Evolutionary conservation across 53 echinoderm and acorn worm species (phyloP).

Genomic region (Stichopus horrens): DNA sequence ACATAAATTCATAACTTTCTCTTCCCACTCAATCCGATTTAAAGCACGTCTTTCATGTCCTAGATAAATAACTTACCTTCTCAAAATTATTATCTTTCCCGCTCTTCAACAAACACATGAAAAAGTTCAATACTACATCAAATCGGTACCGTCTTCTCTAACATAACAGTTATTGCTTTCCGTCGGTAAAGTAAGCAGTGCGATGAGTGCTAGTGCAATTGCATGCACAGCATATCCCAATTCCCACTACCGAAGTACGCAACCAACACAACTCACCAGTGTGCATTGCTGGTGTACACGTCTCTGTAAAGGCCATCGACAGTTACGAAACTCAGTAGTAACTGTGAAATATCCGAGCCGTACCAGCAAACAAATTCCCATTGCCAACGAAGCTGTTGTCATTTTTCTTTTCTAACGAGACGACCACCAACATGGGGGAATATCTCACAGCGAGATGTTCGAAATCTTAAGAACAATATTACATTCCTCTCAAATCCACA

Average conservation of each 20-base stretch:
- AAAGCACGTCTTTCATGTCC: neutral
- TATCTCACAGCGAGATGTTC: neutral
- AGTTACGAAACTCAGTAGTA: neutral
- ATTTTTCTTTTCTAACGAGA: neutral
- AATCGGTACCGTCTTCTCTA: too few relatives aligned
- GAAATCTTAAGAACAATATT: neutral
- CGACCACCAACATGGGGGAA: neutral
- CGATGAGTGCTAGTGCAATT: too few relatives aligned
- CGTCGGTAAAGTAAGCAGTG: too few relatives aligned
- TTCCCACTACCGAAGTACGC: neutral
- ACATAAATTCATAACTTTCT: neutral
- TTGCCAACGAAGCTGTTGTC: too few relatives aligned
- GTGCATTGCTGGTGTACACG: neutral
- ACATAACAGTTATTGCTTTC: too few relatives aligned
- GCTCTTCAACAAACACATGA: neutral
- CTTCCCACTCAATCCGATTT: neutral
- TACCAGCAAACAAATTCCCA: too few relatives aligned
- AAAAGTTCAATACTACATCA: neutral
- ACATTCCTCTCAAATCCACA: slow-evolving; percentile 17
- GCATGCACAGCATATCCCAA: too few relatives aligned
- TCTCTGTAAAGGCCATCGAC: neutral
- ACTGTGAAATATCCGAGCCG: neutral
- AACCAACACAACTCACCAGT: neutral
- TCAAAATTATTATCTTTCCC: neutral
- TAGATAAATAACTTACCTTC: slow-evolving; percentile 2